Percentiles rank a stretch among this genome's conserved stretches.
Evolutionary conservation across 2,888 invertebrate genomes (phyloP).

Genomic region (Onchidella celtica): DNA sequence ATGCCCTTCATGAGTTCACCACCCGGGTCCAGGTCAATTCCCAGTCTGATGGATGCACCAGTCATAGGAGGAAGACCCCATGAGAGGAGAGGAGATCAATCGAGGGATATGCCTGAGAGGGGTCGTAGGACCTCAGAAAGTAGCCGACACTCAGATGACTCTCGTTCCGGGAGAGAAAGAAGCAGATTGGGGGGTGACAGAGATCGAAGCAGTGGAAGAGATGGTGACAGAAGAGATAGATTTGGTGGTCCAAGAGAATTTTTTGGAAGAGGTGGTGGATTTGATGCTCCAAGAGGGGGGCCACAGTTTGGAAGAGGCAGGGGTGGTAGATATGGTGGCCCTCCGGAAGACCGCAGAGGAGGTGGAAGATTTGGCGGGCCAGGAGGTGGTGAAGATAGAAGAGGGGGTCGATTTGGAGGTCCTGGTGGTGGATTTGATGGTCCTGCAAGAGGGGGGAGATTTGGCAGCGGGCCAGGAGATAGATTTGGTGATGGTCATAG

Average conservation of each 20-base stretch:
- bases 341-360: not conserved
- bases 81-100: not conserved
- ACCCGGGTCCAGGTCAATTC: not conserved
- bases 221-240: constrained; percentile 14
- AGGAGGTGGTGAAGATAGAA: not conserved
- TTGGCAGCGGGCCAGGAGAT: not conserved
- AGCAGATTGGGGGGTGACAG: not conserved
- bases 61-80: not conserved
- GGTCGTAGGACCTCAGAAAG: constrained; percentile 16
- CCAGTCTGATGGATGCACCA: constrained; percentile 13
- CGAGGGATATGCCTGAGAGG: constrained; percentile 10
- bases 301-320: constrained; percentile 20
- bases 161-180: constrained; percentile 25
- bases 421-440: constrained; percentile 31
- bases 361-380: constrained; percentile 14
- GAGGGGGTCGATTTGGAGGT: constrained; percentile 4
- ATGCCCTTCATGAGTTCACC: not conserved
- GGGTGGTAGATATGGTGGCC: constrained; percentile 29
- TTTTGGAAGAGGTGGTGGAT: not conserved
- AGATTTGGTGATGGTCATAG: constrained; percentile 17
- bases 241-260: not conserved
- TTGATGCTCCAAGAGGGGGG: constrained; percentile 5
- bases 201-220: constrained; percentile 28
- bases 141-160: constrained; percentile 20
- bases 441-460: constrained; percentile 2